A percentile compares a stretch with the other conserved stretches of the same genome.
phyloP scores from a whole-genome alignment of 2,113 vertebrate species.

The Camelus bactrianus region DNA sequence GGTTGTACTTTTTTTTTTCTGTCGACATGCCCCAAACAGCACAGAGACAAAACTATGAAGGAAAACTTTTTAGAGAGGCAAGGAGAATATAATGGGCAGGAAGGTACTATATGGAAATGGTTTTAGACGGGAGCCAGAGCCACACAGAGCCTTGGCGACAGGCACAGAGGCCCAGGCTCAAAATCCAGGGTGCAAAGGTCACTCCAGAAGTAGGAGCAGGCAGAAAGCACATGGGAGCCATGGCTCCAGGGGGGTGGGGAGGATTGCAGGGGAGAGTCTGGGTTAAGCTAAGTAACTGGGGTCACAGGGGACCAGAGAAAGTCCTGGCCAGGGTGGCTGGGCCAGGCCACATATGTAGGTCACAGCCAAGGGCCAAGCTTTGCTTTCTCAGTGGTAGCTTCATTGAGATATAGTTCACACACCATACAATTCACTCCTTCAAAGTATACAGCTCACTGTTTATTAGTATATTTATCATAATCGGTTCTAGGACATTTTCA shows the following conservation, averaged over 20 bases:
- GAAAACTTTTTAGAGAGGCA: too few relatives aligned
- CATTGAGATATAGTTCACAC: not conserved
- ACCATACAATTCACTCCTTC: accelerated
- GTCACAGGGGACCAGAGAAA: not conserved
- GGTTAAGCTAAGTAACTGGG: not conserved
- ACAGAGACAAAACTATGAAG: not conserved
- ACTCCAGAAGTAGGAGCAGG: not conserved
- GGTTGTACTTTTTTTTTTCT: too few relatives aligned
- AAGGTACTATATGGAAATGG: accelerated
- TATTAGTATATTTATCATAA: not conserved
- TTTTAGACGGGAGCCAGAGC: not conserved
- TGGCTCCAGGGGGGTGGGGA: not conserved
- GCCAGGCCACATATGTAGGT: not conserved
- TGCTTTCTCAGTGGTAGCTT: not conserved
- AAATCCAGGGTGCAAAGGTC: not conserved
- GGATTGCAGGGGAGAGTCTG: accelerated
- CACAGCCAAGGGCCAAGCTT: not conserved
- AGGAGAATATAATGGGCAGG: accelerated
- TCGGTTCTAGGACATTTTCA: not conserved
- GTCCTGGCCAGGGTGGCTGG: not conserved
- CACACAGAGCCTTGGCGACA: accelerated
- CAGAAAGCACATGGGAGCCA: accelerated
- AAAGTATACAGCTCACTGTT: too few relatives aligned
- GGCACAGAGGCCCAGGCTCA: not conserved
- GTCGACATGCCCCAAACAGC: not conserved